Evolutionary conservation across 2,888 invertebrate genomes (phyloP), one percentile per base, ranked within the genome.

Genomic region (Cancer borealis): DNA sequence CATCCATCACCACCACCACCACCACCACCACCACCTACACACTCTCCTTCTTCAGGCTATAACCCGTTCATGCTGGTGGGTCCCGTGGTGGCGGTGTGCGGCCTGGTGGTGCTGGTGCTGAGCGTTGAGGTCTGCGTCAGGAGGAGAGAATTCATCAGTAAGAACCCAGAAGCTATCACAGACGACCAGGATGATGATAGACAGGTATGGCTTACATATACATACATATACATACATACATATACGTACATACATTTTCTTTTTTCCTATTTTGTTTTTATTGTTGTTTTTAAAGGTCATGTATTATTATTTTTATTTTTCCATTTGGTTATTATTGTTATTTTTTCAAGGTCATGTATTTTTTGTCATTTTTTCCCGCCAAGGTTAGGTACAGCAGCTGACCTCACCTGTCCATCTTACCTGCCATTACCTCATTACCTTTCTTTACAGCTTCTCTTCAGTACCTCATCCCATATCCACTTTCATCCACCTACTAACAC

Each of bases 11-110:
- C 73, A 73, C 73, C n/a, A 73, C 17, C 88, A 88, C 45, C 14
- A 6, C 1, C 17, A 46, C 21, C 66, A 66, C 66, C 66, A 66
- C 66, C 79, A 3, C 79, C 6, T 5, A 6, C 30, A 2, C 79
- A 30, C 12, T 10, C 2, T 30, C 30, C 30, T 30, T 26, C 95
- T 0, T 5, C 95, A 95, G 95, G 92, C 26, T 92, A 94, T 54
- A 94, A 95, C 92, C 95, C 95, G 21, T 95, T 95, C 92, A 92
- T 95, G 94, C 93, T 95, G 73, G 93, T 95, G 84, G 95, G 95
- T 1, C 95, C 95, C n/a, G 95, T 95, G 73, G 93, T 95, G 60
- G 79, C 94, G 49, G 91, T 88, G 87, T 95, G 95, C 88, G 95
- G 95, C 8, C 73, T 95, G 54, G 89, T 95, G 14, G 95, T 95